Conservation (phyloP, 2,888 invertebrate genomes). For the Tinea pellionella region DNA sequence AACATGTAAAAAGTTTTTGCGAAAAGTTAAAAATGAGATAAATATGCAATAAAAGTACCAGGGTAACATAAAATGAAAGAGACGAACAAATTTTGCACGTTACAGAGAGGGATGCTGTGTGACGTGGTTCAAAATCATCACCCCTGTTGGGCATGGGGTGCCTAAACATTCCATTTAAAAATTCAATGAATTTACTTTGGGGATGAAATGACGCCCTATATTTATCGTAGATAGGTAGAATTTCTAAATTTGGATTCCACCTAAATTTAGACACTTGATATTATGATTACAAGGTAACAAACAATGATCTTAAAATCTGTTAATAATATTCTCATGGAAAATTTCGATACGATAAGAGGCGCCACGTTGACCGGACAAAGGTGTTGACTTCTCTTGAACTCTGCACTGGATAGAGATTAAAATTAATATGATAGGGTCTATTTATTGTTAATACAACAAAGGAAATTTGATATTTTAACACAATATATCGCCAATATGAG, state of each 20-base stretch:
- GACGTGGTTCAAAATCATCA: background rate
- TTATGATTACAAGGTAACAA: background rate
- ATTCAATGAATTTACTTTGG: background rate
- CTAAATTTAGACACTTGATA: background rate
- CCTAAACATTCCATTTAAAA: background rate
- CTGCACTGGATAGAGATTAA: background rate
- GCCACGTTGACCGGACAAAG: slow-evolving; percentile 6
- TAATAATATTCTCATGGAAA: background rate
- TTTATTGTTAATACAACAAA: background rate
- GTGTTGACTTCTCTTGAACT: background rate
- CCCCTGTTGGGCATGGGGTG: slow-evolving; percentile 1
- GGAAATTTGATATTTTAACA: slow-evolving; percentile 1
- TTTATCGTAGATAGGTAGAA: background rate
- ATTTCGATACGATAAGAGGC: background rate
- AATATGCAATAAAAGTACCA: slow-evolving; percentile 67
- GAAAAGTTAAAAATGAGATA: slow-evolving; percentile 19
- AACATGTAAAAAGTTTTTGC: background rate
- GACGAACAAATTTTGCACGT: slow-evolving; percentile 22
- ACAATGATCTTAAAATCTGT: background rate
- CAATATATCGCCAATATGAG: background rate
- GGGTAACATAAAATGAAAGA: slow-evolving; percentile 38
- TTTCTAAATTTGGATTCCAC: background rate
- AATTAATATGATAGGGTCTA: background rate
- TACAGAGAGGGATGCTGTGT: slow-evolving; percentile 13
- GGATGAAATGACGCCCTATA: background rate